These are phyloP conservation scores for Clarias fuscus DNA, from an alignment of 2,797 vertebrate genomes.

Conservation along the genomic window DNA sequence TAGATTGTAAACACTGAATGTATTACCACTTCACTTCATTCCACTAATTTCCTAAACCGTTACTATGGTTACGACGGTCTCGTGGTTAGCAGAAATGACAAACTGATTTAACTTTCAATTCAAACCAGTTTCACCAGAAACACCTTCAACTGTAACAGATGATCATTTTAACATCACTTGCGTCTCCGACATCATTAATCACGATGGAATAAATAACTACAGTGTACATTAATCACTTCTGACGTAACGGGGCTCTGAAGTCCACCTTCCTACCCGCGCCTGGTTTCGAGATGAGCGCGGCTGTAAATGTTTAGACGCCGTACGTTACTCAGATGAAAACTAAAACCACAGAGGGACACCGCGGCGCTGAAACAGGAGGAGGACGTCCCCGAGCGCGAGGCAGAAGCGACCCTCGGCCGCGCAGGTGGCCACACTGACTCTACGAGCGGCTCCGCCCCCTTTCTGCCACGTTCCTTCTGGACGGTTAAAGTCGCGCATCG, in stretches of 20 bases:
- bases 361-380: not conserved
- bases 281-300: not conserved
- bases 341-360: not conserved
- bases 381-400: not conserved
- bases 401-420: not conserved
- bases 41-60: not conserved
- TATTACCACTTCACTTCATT: not conserved
- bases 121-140: not conserved
- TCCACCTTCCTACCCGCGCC: not conserved
- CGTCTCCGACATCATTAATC: too few species aligned
- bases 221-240: too few species aligned
- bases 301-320: not conserved
- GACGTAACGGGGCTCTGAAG: not conserved
- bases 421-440: constrained; percentile 2
- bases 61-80: not conserved
- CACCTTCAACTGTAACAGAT: too few species aligned
- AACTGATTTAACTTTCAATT: too few species aligned
- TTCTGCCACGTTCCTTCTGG: not conserved
- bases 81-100: too few species aligned
- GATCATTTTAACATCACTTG: not conserved
- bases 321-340: not conserved
- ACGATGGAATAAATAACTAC: not conserved
- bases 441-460: not conserved
- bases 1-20: not conserved
- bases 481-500: not conserved